Evolutionary conservation across 1,140 invertebrate species (phyloP).

Genomic region (Zaprionus vittiger): DNA sequence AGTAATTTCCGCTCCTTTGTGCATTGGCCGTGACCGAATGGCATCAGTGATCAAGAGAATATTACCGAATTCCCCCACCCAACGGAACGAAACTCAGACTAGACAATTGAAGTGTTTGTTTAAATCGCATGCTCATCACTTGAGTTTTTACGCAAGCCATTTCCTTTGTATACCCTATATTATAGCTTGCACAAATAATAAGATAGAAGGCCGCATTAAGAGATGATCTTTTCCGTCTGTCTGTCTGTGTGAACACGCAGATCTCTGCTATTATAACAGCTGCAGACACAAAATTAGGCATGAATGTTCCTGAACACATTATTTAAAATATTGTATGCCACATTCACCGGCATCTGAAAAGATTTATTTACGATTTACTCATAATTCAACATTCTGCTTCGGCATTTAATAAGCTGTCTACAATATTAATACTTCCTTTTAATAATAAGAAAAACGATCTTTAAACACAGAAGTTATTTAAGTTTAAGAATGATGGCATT

Average conservation of each 20-base stretch:
- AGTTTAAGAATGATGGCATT: too few species aligned
- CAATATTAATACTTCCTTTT: too few species aligned
- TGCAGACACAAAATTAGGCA: background rate
- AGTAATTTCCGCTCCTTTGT: conserved; percentile 32
- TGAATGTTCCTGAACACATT: too few species aligned
- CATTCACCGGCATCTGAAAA: too few species aligned
- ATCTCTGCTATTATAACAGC: background rate
- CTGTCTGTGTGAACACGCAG: background rate
- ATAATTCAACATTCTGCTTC: too few species aligned
- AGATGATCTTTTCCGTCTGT: background rate
- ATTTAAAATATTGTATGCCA: too few species aligned
- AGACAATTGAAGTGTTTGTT: background rate
- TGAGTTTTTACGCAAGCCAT: background rate
- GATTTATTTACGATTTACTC: too few species aligned
- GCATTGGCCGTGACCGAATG: conserved; percentile 28
- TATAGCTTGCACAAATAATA: too few species aligned
- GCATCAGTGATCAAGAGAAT: conserved; percentile 7
- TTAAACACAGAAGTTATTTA: too few species aligned
- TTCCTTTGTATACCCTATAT: background rate
- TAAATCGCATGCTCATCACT: background rate
- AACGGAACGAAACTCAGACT: background rate
- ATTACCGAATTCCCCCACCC: background rate
- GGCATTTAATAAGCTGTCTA: too few species aligned
- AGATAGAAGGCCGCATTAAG: too few species aligned
- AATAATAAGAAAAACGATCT: too few species aligned